Percentiles rank a stretch among this genome's conserved stretches.
Evolutionary conservation across 2,797 vertebrate genomes (phyloP).

Genomic region (Xenentodon cancila): DNA sequence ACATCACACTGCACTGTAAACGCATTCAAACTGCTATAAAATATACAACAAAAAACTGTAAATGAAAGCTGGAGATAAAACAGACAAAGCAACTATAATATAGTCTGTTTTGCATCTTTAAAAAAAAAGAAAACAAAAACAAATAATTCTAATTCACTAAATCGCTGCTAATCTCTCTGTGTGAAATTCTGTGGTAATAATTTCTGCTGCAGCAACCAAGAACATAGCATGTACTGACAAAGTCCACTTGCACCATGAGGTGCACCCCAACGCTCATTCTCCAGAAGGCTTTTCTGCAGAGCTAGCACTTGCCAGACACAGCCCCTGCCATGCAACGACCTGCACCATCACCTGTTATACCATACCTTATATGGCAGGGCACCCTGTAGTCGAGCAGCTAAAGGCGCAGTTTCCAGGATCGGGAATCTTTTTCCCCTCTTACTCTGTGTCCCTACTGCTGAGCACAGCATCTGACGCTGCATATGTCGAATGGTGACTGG

Average conservation of each 20-base stretch:
- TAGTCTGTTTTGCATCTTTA: no score
- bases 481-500: slow-evolving; percentile 69
- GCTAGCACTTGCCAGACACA: slow-evolving; percentile 21
- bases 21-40: slow-evolving; percentile 21
- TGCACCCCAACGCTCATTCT: slow-evolving; percentile 16
- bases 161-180: slow-evolving; percentile 9
- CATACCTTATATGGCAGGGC: slow-evolving; percentile 54
- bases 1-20: slow-evolving; percentile 36
- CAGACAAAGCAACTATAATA: not conserved
- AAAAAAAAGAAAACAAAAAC: slow-evolving; percentile 5
- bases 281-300: slow-evolving; percentile 28
- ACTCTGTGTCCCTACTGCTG: slow-evolving; percentile 42
- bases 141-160: not conserved
- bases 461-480: slow-evolving; percentile 68
- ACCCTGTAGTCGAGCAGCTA: slow-evolving; percentile 38
- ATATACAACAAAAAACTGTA: slow-evolving; percentile 7
- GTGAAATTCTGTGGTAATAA: not conserved
- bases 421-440: slow-evolving; percentile 31
- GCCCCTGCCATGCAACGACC: slow-evolving; percentile 11
- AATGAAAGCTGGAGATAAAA: not conserved
- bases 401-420: slow-evolving; percentile 49
- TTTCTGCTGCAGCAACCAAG: slow-evolving; percentile 7
- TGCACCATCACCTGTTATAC: slow-evolving; percentile 56
- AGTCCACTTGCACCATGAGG: slow-evolving; percentile 8
- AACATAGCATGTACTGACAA: not conserved